Conservation (phyloP, 2,888 invertebrate species). For the Morinoia aosen region DNA sequence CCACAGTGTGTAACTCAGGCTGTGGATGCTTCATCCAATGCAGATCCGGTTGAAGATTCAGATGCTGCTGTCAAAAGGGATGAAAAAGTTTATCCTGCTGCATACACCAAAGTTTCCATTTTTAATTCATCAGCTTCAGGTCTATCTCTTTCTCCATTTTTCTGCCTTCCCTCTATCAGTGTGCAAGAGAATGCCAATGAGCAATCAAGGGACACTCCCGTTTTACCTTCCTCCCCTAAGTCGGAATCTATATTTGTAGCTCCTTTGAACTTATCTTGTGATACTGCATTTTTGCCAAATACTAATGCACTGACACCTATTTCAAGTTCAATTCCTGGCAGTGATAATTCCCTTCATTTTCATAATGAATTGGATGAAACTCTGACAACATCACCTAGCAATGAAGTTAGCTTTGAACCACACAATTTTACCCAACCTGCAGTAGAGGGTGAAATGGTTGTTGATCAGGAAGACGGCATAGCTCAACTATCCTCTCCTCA, state of each 20-base stretch:
- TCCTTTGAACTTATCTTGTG: constrained; percentile 9
- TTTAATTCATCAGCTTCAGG: neutral
- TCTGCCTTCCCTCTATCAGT: neutral
- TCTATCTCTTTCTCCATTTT: neutral
- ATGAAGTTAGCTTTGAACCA: neutral
- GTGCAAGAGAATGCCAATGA: neutral
- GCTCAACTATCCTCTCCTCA: neutral
- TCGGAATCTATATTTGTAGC: neutral
- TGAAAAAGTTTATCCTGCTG: neutral
- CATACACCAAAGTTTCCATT: neutral
- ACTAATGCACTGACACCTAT: neutral
- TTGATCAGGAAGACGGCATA: neutral
- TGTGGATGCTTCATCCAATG: neutral
- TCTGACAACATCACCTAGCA: neutral
- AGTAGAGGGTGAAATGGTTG: neutral
- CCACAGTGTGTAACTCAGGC: neutral
- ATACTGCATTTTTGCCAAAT: neutral
- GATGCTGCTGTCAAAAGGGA: neutral
- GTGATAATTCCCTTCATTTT: neutral
- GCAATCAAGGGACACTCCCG: neutral
- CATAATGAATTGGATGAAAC: neutral
- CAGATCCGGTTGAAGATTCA: neutral
- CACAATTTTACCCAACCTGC: neutral
- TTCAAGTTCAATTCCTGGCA: neutral
- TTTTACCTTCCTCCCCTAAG: neutral